Evolutionary conservation across 2,797 vertebrate species (phyloP), one percentile per base, ranked within the genome.

Genomic region (Galago senegalensis): DNA sequence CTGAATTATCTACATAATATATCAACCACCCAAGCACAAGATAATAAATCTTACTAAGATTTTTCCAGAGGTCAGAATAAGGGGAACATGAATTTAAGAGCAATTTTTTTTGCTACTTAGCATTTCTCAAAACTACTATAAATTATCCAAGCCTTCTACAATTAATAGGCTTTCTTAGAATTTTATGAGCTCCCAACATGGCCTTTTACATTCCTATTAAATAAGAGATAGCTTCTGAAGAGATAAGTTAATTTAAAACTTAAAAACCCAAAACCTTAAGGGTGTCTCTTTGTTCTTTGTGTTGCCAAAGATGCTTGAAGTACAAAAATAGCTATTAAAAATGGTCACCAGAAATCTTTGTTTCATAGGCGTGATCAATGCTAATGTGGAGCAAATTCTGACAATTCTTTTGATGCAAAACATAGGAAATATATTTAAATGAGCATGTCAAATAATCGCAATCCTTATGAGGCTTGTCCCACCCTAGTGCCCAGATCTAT

Each of bases 101-200:
- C 6, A 40, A 61, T 87, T 82, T 63, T 63, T 91, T 60, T 79
- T 94, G 34, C 43, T 87, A 63, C 89, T 96, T 92, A 87, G 56
- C 43, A 88, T 97, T 97, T 97, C 94, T 96, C 58, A 46, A 96
- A 96, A 93, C 87, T 63, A 56, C 61, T 80, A 93, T 97, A 97
- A 97, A 97, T 97, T 96, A 96, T 86, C 49, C 58, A 85, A 67
- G n/a, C n/a, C n/a, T 96, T 34, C 60, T 87, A 31, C 87, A 96
- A 93, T 96, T 96, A 92, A 97, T 95, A 92, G 60, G 9, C 40
- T 96, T 93, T 96, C 81, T 89, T 80, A 37, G 27, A 94, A 56
- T 94, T 95, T 96, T 95, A 86, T 92, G 87, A 86, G 87, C n/a
- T 89, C 82, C 82, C 56, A 88, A 34, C 37, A 65, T 85, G 69